phyloP scores from a whole-genome alignment of 1,140 invertebrate genomes.

The Leptinotarsa texana region DNA sequence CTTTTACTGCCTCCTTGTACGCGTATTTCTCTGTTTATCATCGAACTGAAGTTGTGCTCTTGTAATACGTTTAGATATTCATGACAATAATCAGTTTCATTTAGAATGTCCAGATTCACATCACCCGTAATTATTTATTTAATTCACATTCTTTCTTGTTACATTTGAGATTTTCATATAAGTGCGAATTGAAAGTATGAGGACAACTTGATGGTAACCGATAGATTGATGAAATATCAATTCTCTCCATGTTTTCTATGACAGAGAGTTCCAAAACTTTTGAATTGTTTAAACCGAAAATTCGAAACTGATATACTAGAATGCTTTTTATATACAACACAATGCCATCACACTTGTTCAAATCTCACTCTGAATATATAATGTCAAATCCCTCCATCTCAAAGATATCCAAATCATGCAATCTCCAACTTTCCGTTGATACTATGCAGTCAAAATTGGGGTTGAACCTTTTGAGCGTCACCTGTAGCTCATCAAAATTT shows the following conservation, averaged over 20 bases:
- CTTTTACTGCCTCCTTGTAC: not conserved
- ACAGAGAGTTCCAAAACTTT: too few species aligned
- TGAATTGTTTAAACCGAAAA: too few species aligned
- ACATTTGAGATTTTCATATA: not conserved
- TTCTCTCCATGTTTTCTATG: not conserved
- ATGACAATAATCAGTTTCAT: not conserved
- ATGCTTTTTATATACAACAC: too few species aligned
- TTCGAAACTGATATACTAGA: too few species aligned
- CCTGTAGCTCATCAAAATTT: too few species aligned
- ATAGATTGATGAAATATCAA: not conserved
- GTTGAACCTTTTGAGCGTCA: too few species aligned
- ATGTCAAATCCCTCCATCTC: too few species aligned
- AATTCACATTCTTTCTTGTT: not conserved
- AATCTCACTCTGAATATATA: too few species aligned
- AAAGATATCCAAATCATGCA: too few species aligned
- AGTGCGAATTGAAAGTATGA: not conserved
- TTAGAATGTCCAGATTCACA: not conserved
- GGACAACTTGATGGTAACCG: not conserved
- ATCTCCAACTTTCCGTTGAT: too few species aligned
- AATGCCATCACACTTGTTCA: too few species aligned
- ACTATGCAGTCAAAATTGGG: too few species aligned
- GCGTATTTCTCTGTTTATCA: not conserved
- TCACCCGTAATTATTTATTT: not conserved
- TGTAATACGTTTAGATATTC: not conserved
- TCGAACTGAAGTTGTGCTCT: not conserved